Base-by-base conservation (phyloP, 92 coral and sea anemone genomes). In the Micromussa lordhowensis region DNA sequence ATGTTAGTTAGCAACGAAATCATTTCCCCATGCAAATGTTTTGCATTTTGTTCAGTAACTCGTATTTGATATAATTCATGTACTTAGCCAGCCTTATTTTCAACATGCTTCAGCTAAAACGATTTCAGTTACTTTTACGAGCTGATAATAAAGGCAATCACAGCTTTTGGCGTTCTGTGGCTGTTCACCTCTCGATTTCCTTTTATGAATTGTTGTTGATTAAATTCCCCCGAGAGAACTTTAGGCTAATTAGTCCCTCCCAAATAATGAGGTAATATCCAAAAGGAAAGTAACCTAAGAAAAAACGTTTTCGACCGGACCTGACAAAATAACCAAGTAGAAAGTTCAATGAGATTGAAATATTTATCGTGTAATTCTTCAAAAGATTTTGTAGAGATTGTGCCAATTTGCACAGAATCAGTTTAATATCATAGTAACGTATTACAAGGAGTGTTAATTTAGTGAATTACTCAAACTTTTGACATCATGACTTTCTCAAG, bases 211-310 rank as follows among this genome's bases (percentile, higher is more conserved):
- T 19, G 61, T 28, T 66, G 64, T 64, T 29, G 34, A 68, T 21
- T 35, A 40, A 38, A 66, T 66, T 82, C 75, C 58, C 77, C 1
- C 35, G 76, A 40, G 77, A 66, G 18, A 15, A 28, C 61, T n/a
- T 64, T 17, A 26, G 40, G 36, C n/a, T 81, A 69, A 82, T 66
- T 64, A 38, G 86, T 66, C 64, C 77, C 86, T 53, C 83, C 83
- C 83, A 31, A 34, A 19, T 81, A 7, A 81, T n/a, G 44, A 82
- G 75, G 26, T 40, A 82, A 68, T 5, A 68, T 82, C 22, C 44
- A 24, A 31, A 38, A 40, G 35, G 2, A 18, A 16, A 28, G 31
- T 55, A 36, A 12, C 73, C 30, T 15, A 73, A 32, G 3, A 6
- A 3, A 38, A 18, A 16, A 38, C 6, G 9, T 7, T 15, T 44